Conservation (phyloP, 2,888 invertebrate genomes). For the Lepidochrysops patricia region DNA sequence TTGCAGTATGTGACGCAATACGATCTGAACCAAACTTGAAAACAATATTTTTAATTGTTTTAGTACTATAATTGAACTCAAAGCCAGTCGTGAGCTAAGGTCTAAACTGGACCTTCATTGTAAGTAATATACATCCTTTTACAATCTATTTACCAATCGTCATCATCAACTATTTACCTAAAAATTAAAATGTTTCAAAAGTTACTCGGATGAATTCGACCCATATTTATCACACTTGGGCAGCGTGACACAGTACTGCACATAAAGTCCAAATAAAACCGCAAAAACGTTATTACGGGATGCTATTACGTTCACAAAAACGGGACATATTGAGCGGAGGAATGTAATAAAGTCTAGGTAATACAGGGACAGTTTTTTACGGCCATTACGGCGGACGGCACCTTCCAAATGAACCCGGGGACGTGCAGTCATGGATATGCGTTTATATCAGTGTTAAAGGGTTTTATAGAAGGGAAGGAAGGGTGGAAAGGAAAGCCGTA, state of each 20-base stretch:
- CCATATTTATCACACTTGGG: not conserved
- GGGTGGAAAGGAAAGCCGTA: too few species aligned
- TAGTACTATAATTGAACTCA: too few species aligned
- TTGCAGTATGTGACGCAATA: too few species aligned
- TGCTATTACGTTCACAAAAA: constrained; percentile 31
- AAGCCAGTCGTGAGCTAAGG: too few species aligned
- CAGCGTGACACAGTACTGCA: constrained; percentile 3
- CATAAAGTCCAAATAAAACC: constrained; percentile 18
- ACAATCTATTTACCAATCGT: too few species aligned
- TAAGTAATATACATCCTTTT: too few species aligned
- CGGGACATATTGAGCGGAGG: constrained; percentile 24
- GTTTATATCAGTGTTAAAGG: not conserved
- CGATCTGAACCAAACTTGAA: too few species aligned
- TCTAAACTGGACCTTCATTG: too few species aligned
- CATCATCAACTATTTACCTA: too few species aligned
- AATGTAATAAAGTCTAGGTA: constrained; percentile 29
- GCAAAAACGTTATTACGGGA: constrained; percentile 38
- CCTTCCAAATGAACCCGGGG: constrained; percentile 26
- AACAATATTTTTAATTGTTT: too few species aligned
- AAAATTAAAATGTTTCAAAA: not conserved
- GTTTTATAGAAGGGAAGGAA: too few species aligned
- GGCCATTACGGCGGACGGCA: constrained; percentile 26
- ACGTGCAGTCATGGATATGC: not conserved
- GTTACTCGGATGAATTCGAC: not conserved
- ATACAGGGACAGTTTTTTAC: constrained; percentile 31